A percentile compares a stretch with the other conserved stretches of the same genome.
Evolutionary conservation across 2,113 vertebrate species (phyloP).

Genomic region (Danionella cerebrum): DNA sequence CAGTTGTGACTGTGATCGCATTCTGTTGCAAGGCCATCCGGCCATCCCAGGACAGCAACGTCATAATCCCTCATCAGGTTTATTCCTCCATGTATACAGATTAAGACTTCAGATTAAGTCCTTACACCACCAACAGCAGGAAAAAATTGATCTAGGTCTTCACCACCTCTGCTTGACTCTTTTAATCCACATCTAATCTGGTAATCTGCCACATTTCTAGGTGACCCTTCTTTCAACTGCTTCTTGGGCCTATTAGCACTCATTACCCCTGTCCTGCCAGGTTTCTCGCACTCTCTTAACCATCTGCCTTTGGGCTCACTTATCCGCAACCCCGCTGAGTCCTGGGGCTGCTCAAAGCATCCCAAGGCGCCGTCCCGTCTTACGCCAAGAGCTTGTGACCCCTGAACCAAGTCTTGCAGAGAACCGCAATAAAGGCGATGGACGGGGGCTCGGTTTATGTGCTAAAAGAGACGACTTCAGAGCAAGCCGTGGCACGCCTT

Average conservation of each 20-base stretch:
- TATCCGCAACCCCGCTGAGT: slow-evolving; percentile 8
- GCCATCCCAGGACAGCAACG: background rate
- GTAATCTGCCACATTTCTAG: background rate
- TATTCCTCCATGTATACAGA: background rate
- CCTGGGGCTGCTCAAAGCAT: background rate
- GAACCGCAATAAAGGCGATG: slow-evolving; percentile 23
- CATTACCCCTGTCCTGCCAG: background rate
- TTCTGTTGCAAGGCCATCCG: too few species aligned
- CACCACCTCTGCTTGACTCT: slow-evolving; percentile 32
- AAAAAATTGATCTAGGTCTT: background rate
- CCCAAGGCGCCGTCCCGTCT: slow-evolving; percentile 1
- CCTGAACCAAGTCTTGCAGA: slow-evolving; percentile 21
- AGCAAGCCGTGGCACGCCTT: background rate
- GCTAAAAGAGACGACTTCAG: slow-evolving; percentile 29
- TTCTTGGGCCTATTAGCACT: slow-evolving; percentile 9
- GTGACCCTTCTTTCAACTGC: slow-evolving; percentile 20
- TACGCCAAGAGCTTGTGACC: slow-evolving; percentile 11
- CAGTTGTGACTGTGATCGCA: too few species aligned
- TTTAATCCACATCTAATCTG: background rate
- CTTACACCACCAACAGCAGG: background rate
- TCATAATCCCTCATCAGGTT: too few species aligned
- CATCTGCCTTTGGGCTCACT: background rate
- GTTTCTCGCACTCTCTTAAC: background rate
- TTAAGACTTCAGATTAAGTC: background rate
- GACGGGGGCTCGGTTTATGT: slow-evolving; percentile 11